These are phyloP conservation scores for Cyprinodon tularosa DNA, from an alignment of 2,113 vertebrate genomes.

Conservation along the genomic window DNA sequence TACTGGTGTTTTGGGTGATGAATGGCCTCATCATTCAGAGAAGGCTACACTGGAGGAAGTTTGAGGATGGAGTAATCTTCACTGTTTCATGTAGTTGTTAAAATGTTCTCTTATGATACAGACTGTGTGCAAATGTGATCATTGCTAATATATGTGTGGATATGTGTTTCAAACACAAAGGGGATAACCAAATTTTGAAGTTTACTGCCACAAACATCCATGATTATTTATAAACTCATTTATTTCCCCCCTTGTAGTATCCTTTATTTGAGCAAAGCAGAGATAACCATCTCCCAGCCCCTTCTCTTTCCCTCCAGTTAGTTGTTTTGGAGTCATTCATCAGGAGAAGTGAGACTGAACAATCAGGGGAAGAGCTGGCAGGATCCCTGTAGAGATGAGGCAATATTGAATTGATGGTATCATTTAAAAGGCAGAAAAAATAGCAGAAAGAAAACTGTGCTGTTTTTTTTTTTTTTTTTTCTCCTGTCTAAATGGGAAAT, in stretches of 20 bases:
- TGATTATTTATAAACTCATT: slow-evolving; percentile 34
- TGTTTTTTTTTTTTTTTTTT: slow-evolving; percentile 11
- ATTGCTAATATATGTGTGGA: neutral
- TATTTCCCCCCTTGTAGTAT: slow-evolving; percentile 31
- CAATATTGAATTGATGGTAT: slow-evolving; percentile 67
- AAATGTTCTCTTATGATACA: neutral
- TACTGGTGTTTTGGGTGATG: slow-evolving; percentile 47
- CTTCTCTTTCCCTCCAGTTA: slow-evolving; percentile 23
- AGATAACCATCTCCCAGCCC: neutral
- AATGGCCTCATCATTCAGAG: slow-evolving; percentile 52
- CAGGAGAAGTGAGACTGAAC: slow-evolving; percentile 58
- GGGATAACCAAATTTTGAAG: neutral
- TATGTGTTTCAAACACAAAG: slow-evolving; percentile 8
- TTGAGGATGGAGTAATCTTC: slow-evolving; percentile 35
- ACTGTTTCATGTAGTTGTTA: neutral
- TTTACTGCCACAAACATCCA: slow-evolving; percentile 33
- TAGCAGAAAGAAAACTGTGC: slow-evolving; percentile 2
- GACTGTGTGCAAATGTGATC: neutral
- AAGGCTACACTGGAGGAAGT: slow-evolving; percentile 42
- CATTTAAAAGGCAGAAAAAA: slow-evolving; percentile 55
- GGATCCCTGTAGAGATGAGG: slow-evolving; percentile 60
- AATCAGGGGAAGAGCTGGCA: slow-evolving; percentile 54
- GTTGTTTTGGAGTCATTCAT: slow-evolving; percentile 68
- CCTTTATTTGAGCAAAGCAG: slow-evolving; percentile 36
- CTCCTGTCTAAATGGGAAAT: slow-evolving; percentile 26